Percentiles rank a stretch among this genome's conserved stretches.
These are phyloP conservation scores for Cheilosia soror DNA, from an alignment of 2,888 invertebrate genomes.

Conservation along the genomic window DNA sequence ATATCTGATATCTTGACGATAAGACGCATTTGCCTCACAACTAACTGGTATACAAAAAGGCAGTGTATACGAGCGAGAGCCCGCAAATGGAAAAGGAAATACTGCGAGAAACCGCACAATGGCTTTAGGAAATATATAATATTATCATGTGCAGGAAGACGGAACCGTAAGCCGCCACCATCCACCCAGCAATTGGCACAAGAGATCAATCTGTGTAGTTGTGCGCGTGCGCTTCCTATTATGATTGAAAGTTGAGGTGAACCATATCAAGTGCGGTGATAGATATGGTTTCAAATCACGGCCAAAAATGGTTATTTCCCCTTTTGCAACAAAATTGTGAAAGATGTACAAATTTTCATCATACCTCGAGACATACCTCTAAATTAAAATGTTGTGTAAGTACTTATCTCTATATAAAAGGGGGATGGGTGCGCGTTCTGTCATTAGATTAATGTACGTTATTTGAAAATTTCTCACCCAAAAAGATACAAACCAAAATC, in stretches of 20 bases:
- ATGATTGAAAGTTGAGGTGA: constrained; percentile 43
- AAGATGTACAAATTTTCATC: constrained; percentile 5
- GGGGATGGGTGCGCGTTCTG: neutral
- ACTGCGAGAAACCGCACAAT: constrained; percentile 51
- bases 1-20: constrained; percentile 56
- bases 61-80: neutral
- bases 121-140: constrained; percentile 61
- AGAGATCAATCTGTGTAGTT: constrained; percentile 38
- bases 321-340: constrained; percentile 25
- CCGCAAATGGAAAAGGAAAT: constrained; percentile 51
- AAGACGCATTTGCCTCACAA: constrained; percentile 48
- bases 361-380: neutral
- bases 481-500: constrained; percentile 26
- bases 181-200: constrained; percentile 25
- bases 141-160: constrained; percentile 63
- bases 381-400: constrained; percentile 7
- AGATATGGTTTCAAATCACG: constrained; percentile 31
- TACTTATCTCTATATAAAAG: constrained; percentile 23
- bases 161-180: constrained; percentile 30
- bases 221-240: constrained; percentile 40
- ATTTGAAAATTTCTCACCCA: constrained; percentile 11
- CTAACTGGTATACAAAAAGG: constrained; percentile 14
- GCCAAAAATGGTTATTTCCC: constrained; percentile 38
- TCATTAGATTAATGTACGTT: constrained; percentile 8
- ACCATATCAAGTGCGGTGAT: constrained; percentile 47